These are phyloP conservation scores for Cerastis rubricosa DNA, from an alignment of 2,888 invertebrate species.

Conservation along the genomic window DNA sequence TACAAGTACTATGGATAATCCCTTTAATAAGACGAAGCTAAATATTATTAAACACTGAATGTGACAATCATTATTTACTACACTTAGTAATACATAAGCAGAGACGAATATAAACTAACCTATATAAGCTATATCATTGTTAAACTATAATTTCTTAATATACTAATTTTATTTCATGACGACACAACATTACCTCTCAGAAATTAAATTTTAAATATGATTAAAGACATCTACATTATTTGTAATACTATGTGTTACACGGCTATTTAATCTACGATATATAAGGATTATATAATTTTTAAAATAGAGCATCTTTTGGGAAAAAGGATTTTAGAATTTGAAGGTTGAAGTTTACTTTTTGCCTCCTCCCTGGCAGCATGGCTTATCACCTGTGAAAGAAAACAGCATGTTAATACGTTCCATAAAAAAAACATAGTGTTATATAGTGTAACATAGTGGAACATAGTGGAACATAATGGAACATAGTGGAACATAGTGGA, in stretches of 20 bases:
- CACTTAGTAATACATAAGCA: constrained; percentile 70
- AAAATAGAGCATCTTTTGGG: constrained; percentile 67
- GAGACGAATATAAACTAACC: constrained; percentile 66
- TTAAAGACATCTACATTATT: constrained; percentile 70
- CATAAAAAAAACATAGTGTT: background rate
- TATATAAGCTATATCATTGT: constrained; percentile 54
- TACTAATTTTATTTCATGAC: constrained; percentile 79
- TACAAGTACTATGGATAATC: constrained; percentile 83
- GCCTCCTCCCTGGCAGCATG: constrained; percentile 84
- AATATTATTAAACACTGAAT: constrained; percentile 79
- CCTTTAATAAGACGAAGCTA: constrained; percentile 72
- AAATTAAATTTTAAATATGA: constrained; percentile 67
- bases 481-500: no score
- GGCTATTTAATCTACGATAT: constrained; percentile 61
- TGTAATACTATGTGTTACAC: constrained; percentile 49
- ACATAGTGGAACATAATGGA: no score
- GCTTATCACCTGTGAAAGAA: constrained; percentile 81
- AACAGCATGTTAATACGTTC: constrained; percentile 44
- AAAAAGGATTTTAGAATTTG: constrained; percentile 46
- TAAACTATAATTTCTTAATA: constrained; percentile 53
- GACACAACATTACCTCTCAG: constrained; percentile 73
- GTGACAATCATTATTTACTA: constrained; percentile 75
- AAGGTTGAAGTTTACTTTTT: constrained; percentile 74
- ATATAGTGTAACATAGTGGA: no score
- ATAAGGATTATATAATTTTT: constrained; percentile 66